A percentile compares a stretch with the other conserved stretches of the same genome.
Evolutionary conservation across 2,113 vertebrate genomes (phyloP).

Genomic region (Pyxicephalus adspersus): DNA sequence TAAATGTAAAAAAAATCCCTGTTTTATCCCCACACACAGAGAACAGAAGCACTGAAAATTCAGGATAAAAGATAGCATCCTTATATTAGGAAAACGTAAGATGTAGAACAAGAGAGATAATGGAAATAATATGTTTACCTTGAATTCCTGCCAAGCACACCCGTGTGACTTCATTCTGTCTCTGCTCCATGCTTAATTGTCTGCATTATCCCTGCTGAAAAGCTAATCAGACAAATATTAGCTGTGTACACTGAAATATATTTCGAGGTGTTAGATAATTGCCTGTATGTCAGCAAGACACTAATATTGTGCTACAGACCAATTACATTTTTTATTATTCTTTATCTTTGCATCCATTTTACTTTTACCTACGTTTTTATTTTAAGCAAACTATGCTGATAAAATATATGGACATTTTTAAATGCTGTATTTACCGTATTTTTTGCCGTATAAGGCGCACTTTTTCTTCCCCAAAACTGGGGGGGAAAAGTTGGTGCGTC

Average conservation of each 20-base stretch:
- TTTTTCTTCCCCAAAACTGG: no score
- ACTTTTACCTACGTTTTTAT: no score
- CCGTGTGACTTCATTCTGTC: background rate
- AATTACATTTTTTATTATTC: background rate
- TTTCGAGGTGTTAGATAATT: conserved; percentile 10
- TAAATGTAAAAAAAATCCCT: no score
- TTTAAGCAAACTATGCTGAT: no score
- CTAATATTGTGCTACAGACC: background rate
- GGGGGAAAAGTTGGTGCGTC: no score
- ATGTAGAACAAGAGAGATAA: background rate
- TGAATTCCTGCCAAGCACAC: conserved; percentile 1
- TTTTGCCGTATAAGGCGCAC: no score
- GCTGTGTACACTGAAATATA: conserved; percentile 9
- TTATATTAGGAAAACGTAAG: no score
- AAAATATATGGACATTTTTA: no score
- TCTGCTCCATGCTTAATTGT: background rate
- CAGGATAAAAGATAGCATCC: no score
- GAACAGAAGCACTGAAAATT: no score
- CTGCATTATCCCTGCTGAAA: background rate
- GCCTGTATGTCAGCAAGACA: background rate
- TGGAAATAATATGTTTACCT: background rate
- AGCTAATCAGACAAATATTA: background rate
- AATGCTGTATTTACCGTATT: no score
- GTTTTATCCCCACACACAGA: no score
- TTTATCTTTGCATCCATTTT: background rate